These are phyloP conservation scores for Apodemia duryi DNA, from an alignment of 2,888 invertebrate species.

Conservation along the genomic window DNA sequence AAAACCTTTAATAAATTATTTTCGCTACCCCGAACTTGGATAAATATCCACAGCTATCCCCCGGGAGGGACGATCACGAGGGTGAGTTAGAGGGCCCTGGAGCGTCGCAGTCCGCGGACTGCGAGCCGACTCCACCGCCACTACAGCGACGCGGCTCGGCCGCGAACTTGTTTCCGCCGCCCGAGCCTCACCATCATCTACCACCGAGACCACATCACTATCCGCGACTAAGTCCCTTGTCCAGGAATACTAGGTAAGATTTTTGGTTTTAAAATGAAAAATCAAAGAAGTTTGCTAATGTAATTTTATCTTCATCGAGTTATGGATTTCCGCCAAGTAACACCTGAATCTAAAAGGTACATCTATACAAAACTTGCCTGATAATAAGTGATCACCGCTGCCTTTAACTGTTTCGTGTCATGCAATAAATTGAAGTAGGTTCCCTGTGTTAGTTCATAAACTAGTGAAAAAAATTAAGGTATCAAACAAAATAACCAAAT, in stretches of 20 bases:
- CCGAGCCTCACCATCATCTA: conserved; percentile 64
- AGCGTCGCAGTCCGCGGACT: conserved; percentile 94
- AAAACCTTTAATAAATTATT: not conserved
- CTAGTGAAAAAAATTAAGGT: too few species aligned
- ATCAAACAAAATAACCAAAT: too few species aligned
- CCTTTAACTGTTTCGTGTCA: too few species aligned
- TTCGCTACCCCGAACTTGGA: conserved; percentile 9
- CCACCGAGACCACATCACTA: conserved; percentile 78
- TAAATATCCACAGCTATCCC: conserved; percentile 82
- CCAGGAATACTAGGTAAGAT: conserved; percentile 80
- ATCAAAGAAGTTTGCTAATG: not conserved
- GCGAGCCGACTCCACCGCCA: conserved; percentile 93
- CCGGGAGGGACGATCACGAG: conserved; percentile 91
- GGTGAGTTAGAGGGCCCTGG: conserved; percentile 93
- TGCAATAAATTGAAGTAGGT: too few species aligned
- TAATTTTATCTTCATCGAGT: too few species aligned
- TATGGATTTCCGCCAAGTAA: too few species aligned
- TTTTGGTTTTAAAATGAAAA: not conserved
- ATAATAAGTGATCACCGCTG: too few species aligned
- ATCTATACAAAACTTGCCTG: too few species aligned
- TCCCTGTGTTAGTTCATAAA: too few species aligned
- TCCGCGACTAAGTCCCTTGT: conserved; percentile 89
- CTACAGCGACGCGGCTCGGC: conserved; percentile 90
- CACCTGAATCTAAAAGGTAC: too few species aligned
- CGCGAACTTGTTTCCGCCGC: conserved; percentile 92